These are phyloP conservation scores for Taeniopygia guttata DNA, from an alignment of 2,797 vertebrate genomes.

Conservation along the genomic window DNA sequence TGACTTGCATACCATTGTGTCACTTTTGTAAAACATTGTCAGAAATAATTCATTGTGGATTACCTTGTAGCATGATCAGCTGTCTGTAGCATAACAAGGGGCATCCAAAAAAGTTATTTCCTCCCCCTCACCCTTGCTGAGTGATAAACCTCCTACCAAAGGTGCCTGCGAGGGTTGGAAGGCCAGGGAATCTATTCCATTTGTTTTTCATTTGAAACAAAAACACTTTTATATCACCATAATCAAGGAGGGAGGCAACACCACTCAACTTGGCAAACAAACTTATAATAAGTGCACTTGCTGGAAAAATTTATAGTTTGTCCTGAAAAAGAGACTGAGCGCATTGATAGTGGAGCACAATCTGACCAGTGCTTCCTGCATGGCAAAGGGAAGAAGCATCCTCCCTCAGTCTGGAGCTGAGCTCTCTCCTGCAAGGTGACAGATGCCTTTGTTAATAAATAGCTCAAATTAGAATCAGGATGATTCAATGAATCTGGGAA, in stretches of 20 bases:
- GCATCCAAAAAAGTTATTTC: not conserved
- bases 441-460: not conserved
- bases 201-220: conserved; percentile 31
- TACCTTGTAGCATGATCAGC: conserved; percentile 21
- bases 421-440: not conserved
- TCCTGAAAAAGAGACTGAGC: not conserved
- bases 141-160: conserved; percentile 6
- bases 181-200: not conserved
- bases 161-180: not conserved
- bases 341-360: not conserved
- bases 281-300: not conserved
- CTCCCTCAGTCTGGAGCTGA: not conserved
- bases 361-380: not conserved
- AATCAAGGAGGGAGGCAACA: conserved; percentile 5
- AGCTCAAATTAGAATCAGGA: not conserved
- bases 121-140: not conserved
- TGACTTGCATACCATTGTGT: conserved; percentile 13
- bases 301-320: conserved; percentile 15
- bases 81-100: not conserved
- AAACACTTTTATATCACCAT: not conserved
- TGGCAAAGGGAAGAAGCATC: not conserved
- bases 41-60: conserved; percentile 5
- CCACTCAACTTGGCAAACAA: conserved; percentile 20
- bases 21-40: conserved; percentile 32
- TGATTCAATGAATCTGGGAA: not conserved